Conservation (phyloP, 2,888 invertebrate species). For the Thymelicus sylvestris region DNA sequence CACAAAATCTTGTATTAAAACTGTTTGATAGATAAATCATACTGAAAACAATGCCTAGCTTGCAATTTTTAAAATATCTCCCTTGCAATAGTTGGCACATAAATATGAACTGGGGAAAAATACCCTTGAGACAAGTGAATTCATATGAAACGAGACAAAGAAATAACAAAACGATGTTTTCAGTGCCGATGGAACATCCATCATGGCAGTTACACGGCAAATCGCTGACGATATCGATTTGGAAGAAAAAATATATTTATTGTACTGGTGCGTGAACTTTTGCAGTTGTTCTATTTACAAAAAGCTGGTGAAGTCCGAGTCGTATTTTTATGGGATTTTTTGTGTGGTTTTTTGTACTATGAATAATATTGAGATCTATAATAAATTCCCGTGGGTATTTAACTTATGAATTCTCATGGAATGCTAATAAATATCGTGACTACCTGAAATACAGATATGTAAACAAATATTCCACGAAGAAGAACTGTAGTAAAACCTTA, state of each 20-base stretch:
- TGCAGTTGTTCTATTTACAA: neutral
- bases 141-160: constrained; percentile 44
- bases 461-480: no score
- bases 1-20: no score
- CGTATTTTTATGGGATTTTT: neutral
- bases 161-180: constrained; percentile 58
- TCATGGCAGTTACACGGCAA: constrained; percentile 65
- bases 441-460: no score
- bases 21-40: no score
- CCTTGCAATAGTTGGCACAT: neutral
- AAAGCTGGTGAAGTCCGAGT: neutral
- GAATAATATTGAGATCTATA: no score
- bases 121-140: constrained; percentile 42
- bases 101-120: neutral
- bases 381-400: no score
- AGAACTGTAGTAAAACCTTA: no score
- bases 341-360: neutral
- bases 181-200: constrained; percentile 60
- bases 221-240: constrained; percentile 73
- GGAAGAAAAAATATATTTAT: constrained; percentile 68
- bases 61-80: neutral
- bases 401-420: no score
- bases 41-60: neutral
- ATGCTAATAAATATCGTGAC: no score
- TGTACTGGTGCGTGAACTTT: constrained; percentile 41